Evolutionary conservation across 2,797 vertebrate genomes (phyloP).

Genomic region (Chrysocyon brachyurus): DNA sequence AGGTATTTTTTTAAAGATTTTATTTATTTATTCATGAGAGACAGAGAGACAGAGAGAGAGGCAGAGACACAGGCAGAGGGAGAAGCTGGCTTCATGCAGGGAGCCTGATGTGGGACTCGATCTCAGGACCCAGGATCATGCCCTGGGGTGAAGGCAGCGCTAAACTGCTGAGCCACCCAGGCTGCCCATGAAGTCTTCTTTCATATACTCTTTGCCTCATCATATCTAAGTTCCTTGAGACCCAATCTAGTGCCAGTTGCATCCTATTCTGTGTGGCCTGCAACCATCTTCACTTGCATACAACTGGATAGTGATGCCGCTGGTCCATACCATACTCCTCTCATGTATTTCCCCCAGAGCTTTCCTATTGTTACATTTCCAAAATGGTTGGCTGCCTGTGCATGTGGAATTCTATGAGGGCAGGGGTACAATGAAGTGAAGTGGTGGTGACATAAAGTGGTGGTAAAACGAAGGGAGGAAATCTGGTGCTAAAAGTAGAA

Average conservation of each 20-base stretch:
- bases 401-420: accelerated
- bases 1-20: too few species aligned
- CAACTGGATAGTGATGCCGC: too few species aligned
- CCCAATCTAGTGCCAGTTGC: accelerated
- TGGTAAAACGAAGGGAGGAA: background rate
- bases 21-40: too few species aligned
- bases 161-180: too few species aligned
- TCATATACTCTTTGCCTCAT: background rate
- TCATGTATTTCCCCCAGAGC: background rate
- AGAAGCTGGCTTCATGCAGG: too few species aligned
- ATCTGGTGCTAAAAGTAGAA: background rate
- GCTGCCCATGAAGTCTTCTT: background rate
- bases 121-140: too few species aligned
- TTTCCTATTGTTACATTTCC: background rate
- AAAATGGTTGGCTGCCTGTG: background rate
- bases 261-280: accelerated
- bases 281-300: background rate
- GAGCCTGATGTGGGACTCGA: too few species aligned
- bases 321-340: background rate
- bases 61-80: too few species aligned
- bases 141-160: too few species aligned
- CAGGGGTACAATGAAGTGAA: too few species aligned
- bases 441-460: background rate
- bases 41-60: too few species aligned
- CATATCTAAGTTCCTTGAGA: background rate